Base-by-base conservation (phyloP, 37 sponge, comb jelly and placozoan genomes). In the Eunapius fragilis region DNA sequence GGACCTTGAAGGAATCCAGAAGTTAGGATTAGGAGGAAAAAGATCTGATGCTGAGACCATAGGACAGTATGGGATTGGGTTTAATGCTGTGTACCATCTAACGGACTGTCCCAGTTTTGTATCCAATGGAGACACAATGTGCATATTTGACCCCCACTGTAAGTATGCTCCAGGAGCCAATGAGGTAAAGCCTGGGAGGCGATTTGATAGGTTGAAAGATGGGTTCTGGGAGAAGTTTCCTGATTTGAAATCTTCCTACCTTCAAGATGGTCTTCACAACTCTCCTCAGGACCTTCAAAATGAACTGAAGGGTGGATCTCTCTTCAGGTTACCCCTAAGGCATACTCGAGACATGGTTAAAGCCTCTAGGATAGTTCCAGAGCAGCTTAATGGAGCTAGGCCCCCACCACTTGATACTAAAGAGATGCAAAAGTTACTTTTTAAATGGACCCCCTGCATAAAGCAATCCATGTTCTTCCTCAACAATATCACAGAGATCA, bases 21-120 rank as follows among this genome's bases (percentile, higher is more conserved):
- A 87, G 27, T 82, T 94, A 70, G 94, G 94, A n/a, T 68, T 79
- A 25, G 94, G 94, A 2, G 77, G 82, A 24, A 94, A 94, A 84
- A 32, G 82, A 25, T 76, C 71, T 30, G 83, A 91, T 35, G n/a
- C 78, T 25, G 75, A 85, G 4, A 76, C 71, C 37, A 87, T 91
- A 81, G 94, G 94, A 22, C 84, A 80, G 67, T 94, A 72, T 94
- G 94, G 94, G 32, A 87, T 94, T 82, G 94, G 94, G 48, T 94
- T 94, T 82, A 94, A 94, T 94, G 88, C 71, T 0, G 94, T 87
- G 2, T 90, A 91, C 84, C 91, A 91, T 84, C 72, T 87, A 5
- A 87, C 88, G n/a, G 88, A 87, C 81, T 94, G 94, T 75, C 94
- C 94, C 27, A 83, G 84, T 32, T 96, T 96, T 82, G 22, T 96